Conservation (phyloP, 2,113 vertebrate species). For the Neopipo cinnamomea region DNA sequence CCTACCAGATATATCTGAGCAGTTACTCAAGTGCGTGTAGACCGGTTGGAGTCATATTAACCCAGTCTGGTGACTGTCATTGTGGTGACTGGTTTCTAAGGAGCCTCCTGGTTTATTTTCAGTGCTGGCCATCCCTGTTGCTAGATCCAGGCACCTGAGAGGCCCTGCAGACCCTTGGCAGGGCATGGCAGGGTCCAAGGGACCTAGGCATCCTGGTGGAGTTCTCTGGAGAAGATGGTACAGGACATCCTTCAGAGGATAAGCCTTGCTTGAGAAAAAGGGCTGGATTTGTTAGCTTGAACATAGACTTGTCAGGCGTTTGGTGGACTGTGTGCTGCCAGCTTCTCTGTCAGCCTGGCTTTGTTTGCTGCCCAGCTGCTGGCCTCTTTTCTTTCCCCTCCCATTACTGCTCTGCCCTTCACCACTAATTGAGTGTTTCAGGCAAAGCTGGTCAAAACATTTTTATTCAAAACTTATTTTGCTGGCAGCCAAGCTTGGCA, state of each 20-base stretch:
- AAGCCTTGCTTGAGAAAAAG: neutral
- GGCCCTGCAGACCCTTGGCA: accelerated
- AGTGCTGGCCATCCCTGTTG: accelerated
- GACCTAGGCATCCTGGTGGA: neutral
- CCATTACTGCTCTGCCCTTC: neutral
- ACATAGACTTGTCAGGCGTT: neutral
- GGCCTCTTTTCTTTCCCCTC: neutral
- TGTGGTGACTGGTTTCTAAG: neutral
- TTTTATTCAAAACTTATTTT: constrained; percentile 38
- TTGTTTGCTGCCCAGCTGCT: neutral
- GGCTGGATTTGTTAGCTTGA: neutral
- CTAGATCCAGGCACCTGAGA: neutral
- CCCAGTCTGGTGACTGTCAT: neutral
- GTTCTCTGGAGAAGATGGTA: neutral
- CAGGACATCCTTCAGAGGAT: neutral
- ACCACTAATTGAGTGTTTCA: neutral
- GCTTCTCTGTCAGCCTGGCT: neutral
- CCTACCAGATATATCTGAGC: neutral
- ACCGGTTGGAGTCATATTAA: neutral
- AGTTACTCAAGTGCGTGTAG: neutral
- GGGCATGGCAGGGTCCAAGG: neutral
- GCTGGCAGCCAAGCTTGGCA: neutral
- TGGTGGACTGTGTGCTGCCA: neutral
- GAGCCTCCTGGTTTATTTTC: neutral
- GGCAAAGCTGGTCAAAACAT: constrained; percentile 20